A percentile compares a stretch with the other conserved stretches of the same genome.
phyloP scores from a whole-genome alignment of 2,113 vertebrate genomes.

The Dipodomys stephensi region DNA sequence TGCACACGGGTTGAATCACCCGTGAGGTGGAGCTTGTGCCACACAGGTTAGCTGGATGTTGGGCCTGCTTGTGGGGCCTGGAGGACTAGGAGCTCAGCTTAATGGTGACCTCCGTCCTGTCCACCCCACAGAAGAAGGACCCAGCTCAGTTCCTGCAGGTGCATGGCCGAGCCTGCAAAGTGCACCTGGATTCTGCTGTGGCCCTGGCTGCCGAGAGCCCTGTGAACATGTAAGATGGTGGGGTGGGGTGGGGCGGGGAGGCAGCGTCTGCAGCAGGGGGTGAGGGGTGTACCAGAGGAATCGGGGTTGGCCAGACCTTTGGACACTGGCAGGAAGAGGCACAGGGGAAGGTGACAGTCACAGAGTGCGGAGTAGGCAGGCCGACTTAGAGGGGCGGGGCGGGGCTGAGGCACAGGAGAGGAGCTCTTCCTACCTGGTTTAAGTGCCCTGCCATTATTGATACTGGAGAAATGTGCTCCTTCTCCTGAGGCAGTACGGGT shows the following conservation, averaged over 20 bases:
- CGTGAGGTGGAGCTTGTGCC: not conserved
- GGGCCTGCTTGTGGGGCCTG: not conserved
- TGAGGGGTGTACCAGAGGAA: not conserved
- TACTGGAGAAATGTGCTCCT: not conserved
- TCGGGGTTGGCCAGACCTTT: not conserved
- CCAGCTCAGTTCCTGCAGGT: slow-evolving; percentile 98
- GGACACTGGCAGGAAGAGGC: not conserved
- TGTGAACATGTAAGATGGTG: slow-evolving; percentile 93
- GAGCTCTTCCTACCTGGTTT: not conserved
- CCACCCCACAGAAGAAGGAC: slow-evolving; percentile 93
- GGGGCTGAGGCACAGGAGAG: not conserved
- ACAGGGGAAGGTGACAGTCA: not conserved
- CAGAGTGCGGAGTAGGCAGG: fast-evolving
- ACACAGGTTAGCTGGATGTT: not conserved
- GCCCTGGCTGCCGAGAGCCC: slow-evolving; percentile 96
- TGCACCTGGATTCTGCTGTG: slow-evolving; percentile 95
- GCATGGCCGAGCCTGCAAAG: slow-evolving; percentile 96
- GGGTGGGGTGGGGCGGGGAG: no score
- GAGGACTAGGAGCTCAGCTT: not conserved
- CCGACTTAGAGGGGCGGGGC: not conserved
- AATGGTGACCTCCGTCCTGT: slow-evolving; percentile 5
- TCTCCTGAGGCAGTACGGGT: not conserved
- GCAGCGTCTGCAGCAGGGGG: not conserved
- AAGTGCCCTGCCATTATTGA: not conserved
- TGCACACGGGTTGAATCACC: not conserved